These are phyloP conservation scores for Limnephilus lunatus DNA, from an alignment of 2,888 invertebrate genomes.

Conservation along the genomic window DNA sequence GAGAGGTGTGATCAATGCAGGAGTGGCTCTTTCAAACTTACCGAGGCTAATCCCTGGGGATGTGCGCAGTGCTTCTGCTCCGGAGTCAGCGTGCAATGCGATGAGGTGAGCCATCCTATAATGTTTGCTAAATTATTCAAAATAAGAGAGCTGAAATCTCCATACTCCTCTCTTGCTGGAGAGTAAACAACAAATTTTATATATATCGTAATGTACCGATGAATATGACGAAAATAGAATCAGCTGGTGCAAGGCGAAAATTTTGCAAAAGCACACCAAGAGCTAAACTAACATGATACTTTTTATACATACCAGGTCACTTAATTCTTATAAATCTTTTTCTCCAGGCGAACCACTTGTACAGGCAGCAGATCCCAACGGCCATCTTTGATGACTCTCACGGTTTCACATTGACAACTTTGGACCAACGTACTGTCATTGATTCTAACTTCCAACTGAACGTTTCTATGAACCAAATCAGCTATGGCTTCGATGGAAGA, in stretches of 20 bases:
- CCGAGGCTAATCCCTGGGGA: conserved; percentile 83
- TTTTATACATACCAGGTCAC: neutral
- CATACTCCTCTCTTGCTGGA: no score
- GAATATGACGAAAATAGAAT: no score
- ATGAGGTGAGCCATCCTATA: conserved; percentile 74
- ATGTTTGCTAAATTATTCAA: neutral
- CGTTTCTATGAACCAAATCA: conserved; percentile 79
- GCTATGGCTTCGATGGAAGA: conserved; percentile 74
- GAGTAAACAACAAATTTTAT: no score
- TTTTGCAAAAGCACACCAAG: no score
- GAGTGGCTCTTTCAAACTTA: conserved; percentile 87
- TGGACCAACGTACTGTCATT: conserved; percentile 53
- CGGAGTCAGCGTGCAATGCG: conserved; percentile 86
- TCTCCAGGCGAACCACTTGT: conserved; percentile 70
- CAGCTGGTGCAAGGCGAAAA: no score
- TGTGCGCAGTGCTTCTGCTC: conserved; percentile 94
- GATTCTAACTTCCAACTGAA: conserved; percentile 76
- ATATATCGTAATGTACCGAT: no score
- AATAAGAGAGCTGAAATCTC: no score
- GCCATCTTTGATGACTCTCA: conserved; percentile 78
- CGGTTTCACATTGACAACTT: conserved; percentile 81
- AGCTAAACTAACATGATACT: neutral
- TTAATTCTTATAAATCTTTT: neutral
- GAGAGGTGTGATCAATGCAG: conserved; percentile 87
- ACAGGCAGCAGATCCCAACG: conserved; percentile 82